Conservation (phyloP, 2,888 invertebrate species). For the Himalopsyche anomala region DNA sequence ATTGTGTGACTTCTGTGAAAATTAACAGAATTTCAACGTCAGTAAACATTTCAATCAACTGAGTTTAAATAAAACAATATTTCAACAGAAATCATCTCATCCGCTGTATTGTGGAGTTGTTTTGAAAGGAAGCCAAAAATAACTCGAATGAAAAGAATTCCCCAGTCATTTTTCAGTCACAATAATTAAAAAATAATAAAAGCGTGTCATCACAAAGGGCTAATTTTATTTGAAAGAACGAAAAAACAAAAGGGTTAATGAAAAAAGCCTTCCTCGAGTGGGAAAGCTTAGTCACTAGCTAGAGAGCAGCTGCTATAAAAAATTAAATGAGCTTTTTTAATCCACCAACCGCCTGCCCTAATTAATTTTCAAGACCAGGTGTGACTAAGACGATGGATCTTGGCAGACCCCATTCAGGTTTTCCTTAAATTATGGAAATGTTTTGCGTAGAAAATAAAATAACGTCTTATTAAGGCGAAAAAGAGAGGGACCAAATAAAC, state of each 20-base stretch:
- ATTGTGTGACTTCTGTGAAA: too few species aligned
- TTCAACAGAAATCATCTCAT: conserved; percentile 21
- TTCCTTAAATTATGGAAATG: conserved; percentile 57
- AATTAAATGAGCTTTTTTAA: conserved; percentile 63
- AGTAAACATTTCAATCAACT: conserved; percentile 31
- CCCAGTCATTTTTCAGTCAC: conserved; percentile 37
- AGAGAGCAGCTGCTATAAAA: conserved; percentile 62
- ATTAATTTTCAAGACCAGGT: conserved; percentile 65
- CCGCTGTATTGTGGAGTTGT: not conserved
- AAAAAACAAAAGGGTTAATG: conserved; percentile 59
- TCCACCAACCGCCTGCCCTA: conserved; percentile 56
- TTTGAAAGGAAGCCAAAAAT: conserved; percentile 20
- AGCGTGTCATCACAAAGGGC: conserved; percentile 45
- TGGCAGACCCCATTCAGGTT: conserved; percentile 49
- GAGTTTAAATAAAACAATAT: conserved; percentile 23
- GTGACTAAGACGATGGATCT: conserved; percentile 62
- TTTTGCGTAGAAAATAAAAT: conserved; percentile 54
- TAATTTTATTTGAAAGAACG: conserved; percentile 55
- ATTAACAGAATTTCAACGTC: not conserved
- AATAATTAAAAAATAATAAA: conserved; percentile 43
- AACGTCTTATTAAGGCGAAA: conserved; percentile 44
- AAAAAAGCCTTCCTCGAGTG: conserved; percentile 54
- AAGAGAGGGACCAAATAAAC: conserved; percentile 36
- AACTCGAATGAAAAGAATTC: conserved; percentile 38
- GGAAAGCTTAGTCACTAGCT: conserved; percentile 59